Evolutionary conservation across 1,140 invertebrate genomes (phyloP).

Genomic region (Aplysia californica): DNA sequence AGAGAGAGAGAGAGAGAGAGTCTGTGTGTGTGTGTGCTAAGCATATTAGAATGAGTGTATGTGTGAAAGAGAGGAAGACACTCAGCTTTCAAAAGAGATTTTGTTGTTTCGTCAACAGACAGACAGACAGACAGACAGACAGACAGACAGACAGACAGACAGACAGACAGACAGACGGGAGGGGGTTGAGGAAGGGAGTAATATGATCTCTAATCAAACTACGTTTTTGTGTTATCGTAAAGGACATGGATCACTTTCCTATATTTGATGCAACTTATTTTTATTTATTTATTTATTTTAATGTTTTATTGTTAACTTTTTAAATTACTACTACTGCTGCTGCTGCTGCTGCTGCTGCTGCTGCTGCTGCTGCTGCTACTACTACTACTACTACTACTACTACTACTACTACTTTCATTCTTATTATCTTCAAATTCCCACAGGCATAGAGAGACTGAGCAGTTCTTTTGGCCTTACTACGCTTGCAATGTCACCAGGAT

Average conservation of each 20-base stretch:
- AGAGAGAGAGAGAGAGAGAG: too few relatives aligned
- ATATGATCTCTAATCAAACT: too few relatives aligned
- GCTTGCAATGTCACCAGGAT: slow-evolving; percentile 24
- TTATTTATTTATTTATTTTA: not conserved
- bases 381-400: not conserved
- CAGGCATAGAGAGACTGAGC: slow-evolving; percentile 31
- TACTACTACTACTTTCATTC: not conserved
- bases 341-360: not conserved
- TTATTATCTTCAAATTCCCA: not conserved
- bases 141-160: too few relatives aligned
- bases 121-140: too few relatives aligned
- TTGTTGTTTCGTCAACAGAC: too few relatives aligned
- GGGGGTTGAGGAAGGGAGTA: too few relatives aligned
- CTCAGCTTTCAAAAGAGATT: too few relatives aligned
- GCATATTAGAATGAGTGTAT: too few relatives aligned
- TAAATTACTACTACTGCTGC: not conserved
- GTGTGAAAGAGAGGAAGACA: too few relatives aligned
- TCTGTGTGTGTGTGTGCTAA: too few relatives aligned
- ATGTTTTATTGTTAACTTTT: not conserved
- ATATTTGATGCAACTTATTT: not conserved
- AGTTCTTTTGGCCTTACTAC: slow-evolving; percentile 33
- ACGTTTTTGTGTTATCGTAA: too few relatives aligned
- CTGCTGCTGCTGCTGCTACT: not conserved
- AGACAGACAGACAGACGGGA: too few relatives aligned
- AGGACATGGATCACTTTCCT: not conserved